A percentile compares a stretch with the other conserved stretches of the same genome.
Evolutionary conservation across 2,888 invertebrate species (phyloP).

Genomic region (Pristionchus entomophagus): DNA sequence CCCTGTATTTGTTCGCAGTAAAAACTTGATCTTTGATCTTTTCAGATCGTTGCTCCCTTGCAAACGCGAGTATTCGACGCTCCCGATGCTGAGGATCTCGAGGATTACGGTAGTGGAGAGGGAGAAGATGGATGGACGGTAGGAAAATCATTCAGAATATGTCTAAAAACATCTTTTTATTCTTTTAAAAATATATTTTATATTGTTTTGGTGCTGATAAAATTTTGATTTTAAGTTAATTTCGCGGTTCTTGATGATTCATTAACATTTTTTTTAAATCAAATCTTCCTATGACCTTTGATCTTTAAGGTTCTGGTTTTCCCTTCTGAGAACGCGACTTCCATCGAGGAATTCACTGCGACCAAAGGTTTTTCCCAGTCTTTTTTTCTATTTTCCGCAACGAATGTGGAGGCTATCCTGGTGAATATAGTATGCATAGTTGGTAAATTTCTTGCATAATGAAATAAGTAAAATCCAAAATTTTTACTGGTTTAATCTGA

Average conservation of each 20-base stretch:
- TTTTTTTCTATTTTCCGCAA: no score
- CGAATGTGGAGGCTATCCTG: no score
- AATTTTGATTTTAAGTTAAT: no score
- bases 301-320: conserved; percentile 64
- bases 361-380: conserved; percentile 53
- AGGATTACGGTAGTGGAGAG: conserved; percentile 44
- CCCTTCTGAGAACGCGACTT: conserved; percentile 60
- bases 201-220: no score
- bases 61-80: conserved; percentile 47
- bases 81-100: conserved; percentile 54
- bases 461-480: not conserved
- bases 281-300: not conserved
- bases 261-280: no score
- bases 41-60: conserved; percentile 40
- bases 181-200: no score
- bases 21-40: not conserved
- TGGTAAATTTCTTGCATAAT: no score
- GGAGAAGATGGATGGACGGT: conserved; percentile 47
- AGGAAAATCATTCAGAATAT: no score
- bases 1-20: not conserved
- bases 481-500: no score
- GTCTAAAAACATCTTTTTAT: no score
- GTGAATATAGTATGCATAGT: no score
- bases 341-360: conserved; percentile 66
- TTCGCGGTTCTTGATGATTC: no score